Evolutionary conservation across 2,113 vertebrate genomes (phyloP), one percentile per base, ranked within the genome.

Genomic region (Leptobrachium ailaonicum): DNA sequence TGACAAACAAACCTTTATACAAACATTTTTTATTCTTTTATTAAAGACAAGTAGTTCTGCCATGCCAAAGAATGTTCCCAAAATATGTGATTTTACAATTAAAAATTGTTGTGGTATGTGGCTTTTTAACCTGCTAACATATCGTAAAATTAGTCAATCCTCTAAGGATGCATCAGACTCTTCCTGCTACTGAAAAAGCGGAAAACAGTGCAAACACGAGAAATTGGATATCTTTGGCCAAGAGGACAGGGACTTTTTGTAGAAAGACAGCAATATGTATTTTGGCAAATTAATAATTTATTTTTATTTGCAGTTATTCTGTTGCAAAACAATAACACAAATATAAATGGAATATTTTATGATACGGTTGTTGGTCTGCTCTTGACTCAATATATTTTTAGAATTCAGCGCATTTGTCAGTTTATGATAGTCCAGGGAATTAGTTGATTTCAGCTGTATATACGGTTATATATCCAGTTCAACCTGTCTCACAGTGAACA

Each of bases 131-230:
- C 77, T 79, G 77, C 69, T 64, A 79, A 53, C 69, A 72, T 53
- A 64, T 72, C 64, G 32, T 72, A 72, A 45, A 54, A 64, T 63
- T 9, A 79, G 63, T 71, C 41, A 50, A 79, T 72, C 60, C 77
- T 66, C 77, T 13, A 32, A 63, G 77, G 77, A 72, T 2, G 12
- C 77, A 72, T 79, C 68, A 91, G 88, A 82, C 88, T 90, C 90
- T 93, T 94, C 93, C 93, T 94, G 92, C 92, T 92, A 90, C 92
- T 90, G 91, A 90, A 91, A 86, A 88, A 91, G 89, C 86, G 90
- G 92, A 92, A 93, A 91, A 85, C 86, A 53, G 40, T 6, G 69
- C 69, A 91, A 93, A 92, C 91, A 91, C 85, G 89, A 85, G 80
- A 87, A 87, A 89, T 82, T 84, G 87, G 87, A 92, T 87, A 84